Base-by-base conservation (phyloP, 2,888 invertebrate genomes). In the Mechanitis mazaeus region DNA sequence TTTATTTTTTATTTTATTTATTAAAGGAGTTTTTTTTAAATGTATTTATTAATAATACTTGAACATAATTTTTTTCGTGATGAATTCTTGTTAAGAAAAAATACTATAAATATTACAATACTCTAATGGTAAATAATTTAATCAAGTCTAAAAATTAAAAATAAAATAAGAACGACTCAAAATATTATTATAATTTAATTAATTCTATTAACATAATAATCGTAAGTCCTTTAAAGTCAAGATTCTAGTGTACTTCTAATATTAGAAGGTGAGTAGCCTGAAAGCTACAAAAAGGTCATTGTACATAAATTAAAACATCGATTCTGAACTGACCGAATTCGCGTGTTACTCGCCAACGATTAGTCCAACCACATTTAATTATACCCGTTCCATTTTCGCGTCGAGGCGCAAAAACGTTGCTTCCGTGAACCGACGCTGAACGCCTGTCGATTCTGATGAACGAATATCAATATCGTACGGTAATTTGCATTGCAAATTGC, bases 381-480 rank as follows among this genome's bases (percentile, higher is more conserved):
- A 88, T 88, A 89, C 81, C 87, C 86, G 87, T 83, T 85, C 88
- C 87, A 87, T 88, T 88, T 88, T 87, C 83, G 78, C 77, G 75
- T 77, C 78, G 77, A 79, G 77, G 75, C 81, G 79, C 77, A 78
- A 77, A 75, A 71, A 75, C 74, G 75, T 78, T 75, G 80, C 87
- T 87, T 87, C 87, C 88, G 87, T 75, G 79, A 81, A 75, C 73
- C 74, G 74, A 70, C 75, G 65, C 65, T 69, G 64, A 65, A 60
- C 66, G 77, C 83, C 81, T 76, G 81, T 71, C 54, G 56, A 54
- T 55, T 38, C 57, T 45, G 50, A 50, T 50, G 50, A n/a, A 50
- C 50, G 50, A 31, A 31, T 31, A 50, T 50, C 50, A 31, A 50
- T 50, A 50, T 50, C 31, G 31, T 31, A 55, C 64, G 66, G 54